These are phyloP conservation scores for Coptotermes formosanus DNA, from an alignment of 1,140 invertebrate species.

Conservation along the genomic window DNA sequence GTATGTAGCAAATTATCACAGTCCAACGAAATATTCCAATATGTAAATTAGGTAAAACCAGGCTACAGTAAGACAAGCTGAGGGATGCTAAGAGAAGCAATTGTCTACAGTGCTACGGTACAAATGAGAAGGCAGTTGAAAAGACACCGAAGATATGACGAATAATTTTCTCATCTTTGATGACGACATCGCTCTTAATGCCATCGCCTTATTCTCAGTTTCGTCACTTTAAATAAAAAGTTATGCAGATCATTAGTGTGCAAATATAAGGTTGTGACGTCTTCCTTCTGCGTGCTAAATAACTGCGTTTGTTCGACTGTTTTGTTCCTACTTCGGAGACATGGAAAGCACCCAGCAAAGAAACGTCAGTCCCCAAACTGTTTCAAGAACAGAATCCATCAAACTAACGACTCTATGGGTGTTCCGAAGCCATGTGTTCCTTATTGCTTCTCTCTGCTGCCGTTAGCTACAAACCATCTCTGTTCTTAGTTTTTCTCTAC, in stretches of 20 bases:
- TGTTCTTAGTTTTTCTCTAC: not conserved
- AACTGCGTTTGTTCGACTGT: not conserved
- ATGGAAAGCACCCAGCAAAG: not conserved
- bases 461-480: not conserved
- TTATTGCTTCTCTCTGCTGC: not conserved
- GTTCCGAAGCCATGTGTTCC: not conserved
- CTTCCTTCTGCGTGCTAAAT: not conserved
- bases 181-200: not conserved
- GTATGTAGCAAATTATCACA: conserved; percentile 6
- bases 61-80: not conserved
- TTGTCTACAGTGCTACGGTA: not conserved
- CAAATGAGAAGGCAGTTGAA: not conserved
- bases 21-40: not conserved
- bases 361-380: not conserved
- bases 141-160: not conserved
- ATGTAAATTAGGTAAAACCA: conserved; percentile 4
- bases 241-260: not conserved
- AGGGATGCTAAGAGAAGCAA: not conserved
- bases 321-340: not conserved
- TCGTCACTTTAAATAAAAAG: not conserved
- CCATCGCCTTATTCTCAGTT: not conserved
- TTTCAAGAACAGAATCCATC: not conserved
- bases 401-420: not conserved
- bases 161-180: conserved; percentile 14
- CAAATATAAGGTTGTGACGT: conserved; percentile 14